Evolutionary conservation across 2,888 invertebrate genomes (phyloP).

Genomic region (Hedychridium roseum): DNA sequence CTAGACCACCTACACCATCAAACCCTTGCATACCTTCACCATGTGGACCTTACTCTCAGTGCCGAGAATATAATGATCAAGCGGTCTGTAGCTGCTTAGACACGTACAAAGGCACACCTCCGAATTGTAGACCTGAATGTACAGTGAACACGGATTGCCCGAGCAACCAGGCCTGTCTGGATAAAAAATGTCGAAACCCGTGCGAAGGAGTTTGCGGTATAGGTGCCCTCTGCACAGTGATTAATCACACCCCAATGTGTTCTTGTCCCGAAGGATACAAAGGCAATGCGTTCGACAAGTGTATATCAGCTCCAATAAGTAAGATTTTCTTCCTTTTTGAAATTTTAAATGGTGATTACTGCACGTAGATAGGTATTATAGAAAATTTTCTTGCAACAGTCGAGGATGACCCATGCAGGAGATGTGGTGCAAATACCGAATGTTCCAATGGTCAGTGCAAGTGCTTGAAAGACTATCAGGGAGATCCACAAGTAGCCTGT

Average conservation of each 20-base stretch:
- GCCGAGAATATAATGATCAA: conserved; percentile 69
- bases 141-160: conserved; percentile 76
- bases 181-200: conserved; percentile 79
- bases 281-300: conserved; percentile 69
- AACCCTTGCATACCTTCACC: conserved; percentile 65
- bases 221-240: conserved; percentile 75
- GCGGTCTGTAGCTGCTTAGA: conserved; percentile 74
- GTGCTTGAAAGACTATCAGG: no score
- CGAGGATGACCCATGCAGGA: no score
- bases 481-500: no score
- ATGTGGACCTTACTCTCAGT: conserved; percentile 75
- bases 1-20: conserved; percentile 7
- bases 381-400: no score
- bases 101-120: conserved; percentile 74
- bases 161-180: conserved; percentile 77
- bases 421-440: no score
- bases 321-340: no score
- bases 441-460: no score
- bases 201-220: conserved; percentile 81
- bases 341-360: no score
- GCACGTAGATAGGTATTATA: no score
- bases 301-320: conserved; percentile 57
- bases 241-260: conserved; percentile 74
- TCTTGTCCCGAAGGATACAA: conserved; percentile 65
- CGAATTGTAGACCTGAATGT: conserved; percentile 69